Conservation (phyloP, 2,113 vertebrate genomes). For the Oryzias woworae region DNA sequence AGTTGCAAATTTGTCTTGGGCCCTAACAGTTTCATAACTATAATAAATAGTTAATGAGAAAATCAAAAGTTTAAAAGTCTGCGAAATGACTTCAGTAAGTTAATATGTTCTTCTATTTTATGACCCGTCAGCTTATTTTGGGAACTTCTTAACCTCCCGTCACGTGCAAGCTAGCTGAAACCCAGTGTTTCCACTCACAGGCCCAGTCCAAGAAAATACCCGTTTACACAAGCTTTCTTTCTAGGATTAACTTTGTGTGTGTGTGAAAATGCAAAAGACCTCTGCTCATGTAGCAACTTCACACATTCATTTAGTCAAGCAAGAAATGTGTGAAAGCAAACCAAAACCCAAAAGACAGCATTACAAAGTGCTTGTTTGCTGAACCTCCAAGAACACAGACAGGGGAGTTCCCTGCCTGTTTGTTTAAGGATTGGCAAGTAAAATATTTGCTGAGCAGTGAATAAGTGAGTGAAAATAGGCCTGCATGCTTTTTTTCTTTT, state of each 20-base stretch:
- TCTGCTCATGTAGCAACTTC: not conserved
- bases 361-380: slow-evolving; percentile 7
- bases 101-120: slow-evolving; percentile 32
- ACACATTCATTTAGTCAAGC: not conserved
- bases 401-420: slow-evolving; percentile 33
- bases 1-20: not conserved
- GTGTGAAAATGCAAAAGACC: not conserved
- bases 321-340: not conserved
- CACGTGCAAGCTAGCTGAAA: slow-evolving; percentile 22
- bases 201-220: not conserved
- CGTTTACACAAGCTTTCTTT: not conserved
- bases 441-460: slow-evolving; percentile 1
- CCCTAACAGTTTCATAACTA: not conserved
- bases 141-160: slow-evolving; percentile 17
- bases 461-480: not conserved
- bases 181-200: slow-evolving; percentile 15
- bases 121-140: slow-evolving; percentile 42
- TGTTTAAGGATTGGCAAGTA: slow-evolving; percentile 19
- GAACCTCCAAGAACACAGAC: not conserved
- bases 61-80: not conserved
- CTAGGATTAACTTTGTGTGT: not conserved
- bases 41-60: not conserved
- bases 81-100: not conserved
- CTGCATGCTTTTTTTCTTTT: too few species aligned
- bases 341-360: not conserved